Evolutionary conservation across 2,888 invertebrate species (phyloP), one percentile per base, ranked within the genome.

Genomic region (Lasiommata megera): DNA sequence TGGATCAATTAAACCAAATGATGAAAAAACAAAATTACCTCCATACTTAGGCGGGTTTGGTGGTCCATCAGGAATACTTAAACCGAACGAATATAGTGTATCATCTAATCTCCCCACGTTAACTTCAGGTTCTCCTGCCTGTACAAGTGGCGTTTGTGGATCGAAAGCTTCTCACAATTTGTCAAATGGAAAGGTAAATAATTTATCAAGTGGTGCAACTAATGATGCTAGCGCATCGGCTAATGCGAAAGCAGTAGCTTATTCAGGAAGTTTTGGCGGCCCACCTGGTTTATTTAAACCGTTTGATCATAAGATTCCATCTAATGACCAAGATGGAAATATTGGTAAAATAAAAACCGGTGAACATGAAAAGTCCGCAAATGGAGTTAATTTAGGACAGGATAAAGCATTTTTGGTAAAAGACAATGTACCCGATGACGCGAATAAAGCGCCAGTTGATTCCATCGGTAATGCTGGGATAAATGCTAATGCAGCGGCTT

Each of bases 221-320:
- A 63, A 56, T 28, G 51, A 64, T 52, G 72, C 76, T 14, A 64
- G 60, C 31, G 78, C 80, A 11, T 60, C 67, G 3, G 78, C 79
- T 23, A 66, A 66, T 54, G 79, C 83, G 14, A 74, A 76, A 50
- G 76, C 80, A 7, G 72, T 76, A 28, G 75, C 72, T 36, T 89
- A 89, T 61, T 73, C 79, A 12, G 88, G 87, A 53, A 85, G 89
- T 12, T 90, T 90, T 65, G 87, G 88, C 36, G 90, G 88, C 28
- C 87, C 89, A 44, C 82, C 88, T 23, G 90, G 90, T n/a, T 57
- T 88, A 11, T 66, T 88, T 6, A 78, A 77, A 67, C 86, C 90
- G 1, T 79, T 74, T 60, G 69, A 71, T 56, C 80, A 79, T 31
- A 58, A 50, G 37, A 28, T 40, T 34, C 18, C 56, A 3, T 38